Evolutionary conservation across 2,113 vertebrate genomes (phyloP).

Genomic region (Myotis davidii): DNA sequence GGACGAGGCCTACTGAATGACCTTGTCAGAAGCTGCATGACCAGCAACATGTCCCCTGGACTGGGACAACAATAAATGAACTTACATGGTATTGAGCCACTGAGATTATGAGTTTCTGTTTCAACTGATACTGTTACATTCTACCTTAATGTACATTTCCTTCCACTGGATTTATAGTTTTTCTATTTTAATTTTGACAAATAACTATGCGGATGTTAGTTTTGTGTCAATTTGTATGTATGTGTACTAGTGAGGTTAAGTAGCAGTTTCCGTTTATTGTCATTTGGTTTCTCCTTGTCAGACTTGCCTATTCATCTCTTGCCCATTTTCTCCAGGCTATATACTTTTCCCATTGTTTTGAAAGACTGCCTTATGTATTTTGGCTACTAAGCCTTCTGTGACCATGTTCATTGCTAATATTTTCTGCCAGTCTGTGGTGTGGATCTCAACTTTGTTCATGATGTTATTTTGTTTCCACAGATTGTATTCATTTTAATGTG

Average conservation of each 20-base stretch:
- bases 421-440: conserved; percentile 13
- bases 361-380: conserved; percentile 23
- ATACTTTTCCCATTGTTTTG: conserved; percentile 56
- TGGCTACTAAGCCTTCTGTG: conserved; percentile 25
- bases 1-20: background rate
- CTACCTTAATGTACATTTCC: background rate
- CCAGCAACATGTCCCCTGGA: background rate
- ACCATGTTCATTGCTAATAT: conserved; percentile 33
- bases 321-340: conserved; percentile 36
- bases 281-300: conserved; percentile 35
- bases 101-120: background rate
- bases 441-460: conserved; percentile 46
- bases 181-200: conserved; percentile 15
- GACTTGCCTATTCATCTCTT: conserved; percentile 30
- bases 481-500: conserved; percentile 50
- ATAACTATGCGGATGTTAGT: background rate
- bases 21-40: background rate
- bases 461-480: conserved; percentile 32
- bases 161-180: background rate
- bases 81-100: background rate
- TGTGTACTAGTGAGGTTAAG: background rate
- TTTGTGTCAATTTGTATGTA: background rate
- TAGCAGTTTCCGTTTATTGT: conserved; percentile 40
- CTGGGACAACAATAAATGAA: background rate
- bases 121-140: background rate